Evolutionary conservation across 2,113 vertebrate genomes (phyloP), one percentile per base, ranked within the genome.

Genomic region (Kryptolebias marmoratus): DNA sequence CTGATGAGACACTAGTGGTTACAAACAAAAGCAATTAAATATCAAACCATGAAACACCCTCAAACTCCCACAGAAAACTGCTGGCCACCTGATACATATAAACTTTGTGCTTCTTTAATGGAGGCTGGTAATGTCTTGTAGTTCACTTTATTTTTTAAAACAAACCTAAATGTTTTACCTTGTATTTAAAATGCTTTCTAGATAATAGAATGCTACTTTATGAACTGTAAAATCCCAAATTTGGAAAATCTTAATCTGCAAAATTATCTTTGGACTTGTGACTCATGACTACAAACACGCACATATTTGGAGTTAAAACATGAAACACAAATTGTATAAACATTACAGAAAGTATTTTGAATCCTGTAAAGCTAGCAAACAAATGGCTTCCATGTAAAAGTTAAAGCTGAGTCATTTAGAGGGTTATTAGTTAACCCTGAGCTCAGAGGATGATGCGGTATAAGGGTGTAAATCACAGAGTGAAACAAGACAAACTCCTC

Each of bases 401-500:
- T 71, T 65, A 79, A 69, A 68, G 64, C 48, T 10, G 60, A 80
- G 71, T 68, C 72, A 68, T 79, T 84, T 36, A 31, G 70, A 71
- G 62, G 56, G 28, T 10, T 65, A 65, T 86, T 80, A 70, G 79
- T 86, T 87, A 88, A 87, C 81, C 81, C 80, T 30, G 18, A 73
- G 54, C 81, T 68, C 77, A 42, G 70, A 69, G 68, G 60, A 91
- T 58, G 77, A 83, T 79, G 77, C 77, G 77, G 72, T 67, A 22
- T 22, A 27, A 57, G 80, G 64, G 74, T 79, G 95, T 97, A 95
- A 94, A 96, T 95, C 95, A 95, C 90, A 87, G 88, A 80, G 88
- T 74, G 93, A 90, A 95, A 95, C 94, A 91, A 95, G 94, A 92
- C 93, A 89, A 92, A 93, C 93, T 94, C 93, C 89, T 82, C 90